A percentile compares a stretch with the other conserved stretches of the same genome.
phyloP scores from a whole-genome alignment of 92 coral and sea anemone species.

The Heteractis magnifica region DNA sequence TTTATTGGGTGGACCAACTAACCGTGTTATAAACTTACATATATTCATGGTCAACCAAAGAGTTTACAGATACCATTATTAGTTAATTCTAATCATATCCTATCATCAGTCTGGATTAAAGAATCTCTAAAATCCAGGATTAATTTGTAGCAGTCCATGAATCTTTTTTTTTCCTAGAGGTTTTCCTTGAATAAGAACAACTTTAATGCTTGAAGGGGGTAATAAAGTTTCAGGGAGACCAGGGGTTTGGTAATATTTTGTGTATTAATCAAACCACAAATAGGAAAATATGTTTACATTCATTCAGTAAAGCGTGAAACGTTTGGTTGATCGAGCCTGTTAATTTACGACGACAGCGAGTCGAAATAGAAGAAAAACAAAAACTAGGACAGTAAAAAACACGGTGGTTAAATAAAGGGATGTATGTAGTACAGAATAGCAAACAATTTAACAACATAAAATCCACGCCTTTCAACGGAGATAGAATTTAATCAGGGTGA shows the following conservation, averaged over 20 bases:
- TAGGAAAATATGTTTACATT: not conserved
- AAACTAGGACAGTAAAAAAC: not conserved
- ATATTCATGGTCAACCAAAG: no score
- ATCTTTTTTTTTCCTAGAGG: no score
- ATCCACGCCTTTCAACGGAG: constrained; percentile 6
- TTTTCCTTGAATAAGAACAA: no score
- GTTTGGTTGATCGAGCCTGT: not conserved
- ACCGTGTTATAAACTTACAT: no score
- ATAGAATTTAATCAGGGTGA: not conserved
- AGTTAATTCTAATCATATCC: no score
- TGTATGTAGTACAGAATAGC: not conserved
- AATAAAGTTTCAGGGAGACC: no score
- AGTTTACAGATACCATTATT: no score
- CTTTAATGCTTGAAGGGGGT: no score
- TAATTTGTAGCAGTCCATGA: no score
- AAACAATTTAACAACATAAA: not conserved
- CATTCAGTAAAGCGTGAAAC: not conserved
- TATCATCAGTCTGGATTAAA: no score
- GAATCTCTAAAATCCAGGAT: no score
- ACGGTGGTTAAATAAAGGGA: not conserved
- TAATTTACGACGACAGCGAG: not conserved
- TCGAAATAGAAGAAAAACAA: not conserved
- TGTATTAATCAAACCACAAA: not conserved
- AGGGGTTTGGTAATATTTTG: not conserved
- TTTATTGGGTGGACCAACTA: no score